A percentile compares a stretch with the other conserved stretches of the same genome.
Evolutionary conservation across 2,113 vertebrate genomes (phyloP).

Genomic region (Tenebrosternarchus preto): DNA sequence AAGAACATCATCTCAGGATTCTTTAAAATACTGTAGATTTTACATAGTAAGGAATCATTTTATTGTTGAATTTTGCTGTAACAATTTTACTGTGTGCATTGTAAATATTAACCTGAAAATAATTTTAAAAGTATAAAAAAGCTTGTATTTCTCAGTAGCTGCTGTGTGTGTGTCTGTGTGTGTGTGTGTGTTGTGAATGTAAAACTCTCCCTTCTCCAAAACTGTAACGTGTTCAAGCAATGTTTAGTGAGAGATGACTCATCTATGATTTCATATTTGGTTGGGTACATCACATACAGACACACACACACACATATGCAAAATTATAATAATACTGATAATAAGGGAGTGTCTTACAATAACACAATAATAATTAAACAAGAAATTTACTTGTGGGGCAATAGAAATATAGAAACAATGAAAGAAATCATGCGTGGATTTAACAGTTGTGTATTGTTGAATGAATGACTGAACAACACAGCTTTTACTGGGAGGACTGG

Average conservation of each 20-base stretch:
- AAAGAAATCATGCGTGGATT: not conserved
- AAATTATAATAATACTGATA: not conserved
- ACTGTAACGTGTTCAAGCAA: not conserved
- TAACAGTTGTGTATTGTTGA: not conserved
- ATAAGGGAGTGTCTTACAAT: constrained; percentile 31
- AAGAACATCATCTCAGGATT: no score
- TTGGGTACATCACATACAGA: constrained; percentile 22
- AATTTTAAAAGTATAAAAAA: no score
- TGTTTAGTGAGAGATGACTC: not conserved
- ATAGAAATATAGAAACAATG: constrained; percentile 1
- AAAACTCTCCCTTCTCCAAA: not conserved
- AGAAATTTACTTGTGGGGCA: not conserved
- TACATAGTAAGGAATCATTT: no score
- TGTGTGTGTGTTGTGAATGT: not conserved
- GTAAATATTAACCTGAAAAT: no score
- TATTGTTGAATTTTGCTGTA: no score
- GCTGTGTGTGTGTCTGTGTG: no score
- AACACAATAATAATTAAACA: constrained; percentile 19
- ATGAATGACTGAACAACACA: no score
- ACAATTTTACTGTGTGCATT: no score
- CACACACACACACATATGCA: not conserved
- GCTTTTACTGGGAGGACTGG: no score
- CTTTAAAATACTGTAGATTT: no score
- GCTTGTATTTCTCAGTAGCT: no score
- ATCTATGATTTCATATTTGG: not conserved